Base-by-base conservation (phyloP, 2,888 invertebrate species). In the Ptychoptera contaminata region DNA sequence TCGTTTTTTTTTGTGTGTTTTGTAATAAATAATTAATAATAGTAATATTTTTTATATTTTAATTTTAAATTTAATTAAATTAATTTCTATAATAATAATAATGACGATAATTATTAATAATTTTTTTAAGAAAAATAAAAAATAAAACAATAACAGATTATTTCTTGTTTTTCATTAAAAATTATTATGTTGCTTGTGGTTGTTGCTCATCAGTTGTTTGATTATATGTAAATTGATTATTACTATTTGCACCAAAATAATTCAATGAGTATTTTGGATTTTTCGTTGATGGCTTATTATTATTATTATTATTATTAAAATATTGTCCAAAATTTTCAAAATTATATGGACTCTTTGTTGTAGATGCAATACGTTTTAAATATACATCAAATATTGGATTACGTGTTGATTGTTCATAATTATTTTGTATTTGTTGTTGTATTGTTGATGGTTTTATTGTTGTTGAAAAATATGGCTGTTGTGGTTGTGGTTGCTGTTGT, bases 311-410 rank as follows among this genome's bases (percentile, higher is more conserved):
- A 23, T 23, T 23, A 23, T 23, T 23, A 40, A 49, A 51, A 46
- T 48, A 49, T 48, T 51, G 48, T 37, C 57, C 62, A 54, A 67
- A 67, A 54, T 67, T 61, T 46, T 62, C 63, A 55, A 69, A 68
- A 55, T 69, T 60, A 54, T 69, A 68, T 3, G 68, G 68, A 54
- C 63, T 73, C 60, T 72, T 73, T 8, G 77, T 76, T 1, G 77
- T 75, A 42, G 66, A 58, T 55, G 58, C 56, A 58, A 61, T 55
- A 58, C 61, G 64, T 58, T 56, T 61, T 47, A 64, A 59, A 52
- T 65, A 65, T 32, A 59, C 55, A 50, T 65, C 65, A 51, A 60
- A 58, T 47, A 63, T 58, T 31, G 48, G 48, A 46, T 54, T 55
- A 49, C 56, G 52, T 29, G 55, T 54, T 43, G 54, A 34, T 42